phyloP scores from a whole-genome alignment of 2,888 invertebrate genomes.

The Melinaea menophilus region DNA sequence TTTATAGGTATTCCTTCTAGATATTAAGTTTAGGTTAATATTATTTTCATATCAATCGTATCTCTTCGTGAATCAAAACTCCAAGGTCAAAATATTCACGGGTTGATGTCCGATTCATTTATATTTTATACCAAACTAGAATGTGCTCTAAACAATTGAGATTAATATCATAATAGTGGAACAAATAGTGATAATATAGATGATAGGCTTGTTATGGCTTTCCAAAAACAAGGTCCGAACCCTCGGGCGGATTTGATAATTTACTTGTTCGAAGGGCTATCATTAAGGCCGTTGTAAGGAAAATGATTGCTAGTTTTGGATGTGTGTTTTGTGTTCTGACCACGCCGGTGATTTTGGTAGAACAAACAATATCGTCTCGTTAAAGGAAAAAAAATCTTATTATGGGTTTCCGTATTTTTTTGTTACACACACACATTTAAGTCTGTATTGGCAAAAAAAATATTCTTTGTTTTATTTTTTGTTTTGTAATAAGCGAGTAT shows the following conservation, averaged over 20 bases:
- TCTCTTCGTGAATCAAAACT: background rate
- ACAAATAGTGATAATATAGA: conserved; percentile 45
- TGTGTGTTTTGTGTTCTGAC: conserved; percentile 58
- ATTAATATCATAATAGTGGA: conserved; percentile 43
- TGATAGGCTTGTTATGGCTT: conserved; percentile 67
- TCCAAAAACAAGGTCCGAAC: conserved; percentile 65
- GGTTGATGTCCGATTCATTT: conserved; percentile 15
- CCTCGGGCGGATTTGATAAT: conserved; percentile 77
- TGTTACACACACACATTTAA: conserved; percentile 11
- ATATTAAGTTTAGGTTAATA: background rate
- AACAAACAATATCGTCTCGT: conserved; percentile 76
- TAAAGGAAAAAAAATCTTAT: conserved; percentile 68
- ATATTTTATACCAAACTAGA: conserved; percentile 31
- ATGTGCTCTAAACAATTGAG: conserved; percentile 34
- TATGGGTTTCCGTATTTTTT: conserved; percentile 46
- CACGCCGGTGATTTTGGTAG: conserved; percentile 56
- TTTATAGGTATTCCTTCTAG: too few relatives aligned
- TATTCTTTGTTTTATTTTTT: background rate
- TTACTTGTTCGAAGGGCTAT: conserved; percentile 75
- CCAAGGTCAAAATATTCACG: conserved; percentile 14
- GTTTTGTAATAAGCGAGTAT: background rate
- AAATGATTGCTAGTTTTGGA: conserved; percentile 70
- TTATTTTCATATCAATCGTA: background rate
- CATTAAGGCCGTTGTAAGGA: conserved; percentile 67
- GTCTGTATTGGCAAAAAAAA: conserved; percentile 9